Percentiles rank a stretch among this genome's conserved stretches.
These are phyloP conservation scores for Diploscapter pachys DNA, from an alignment of 1,140 invertebrate species.

Conservation along the genomic window DNA sequence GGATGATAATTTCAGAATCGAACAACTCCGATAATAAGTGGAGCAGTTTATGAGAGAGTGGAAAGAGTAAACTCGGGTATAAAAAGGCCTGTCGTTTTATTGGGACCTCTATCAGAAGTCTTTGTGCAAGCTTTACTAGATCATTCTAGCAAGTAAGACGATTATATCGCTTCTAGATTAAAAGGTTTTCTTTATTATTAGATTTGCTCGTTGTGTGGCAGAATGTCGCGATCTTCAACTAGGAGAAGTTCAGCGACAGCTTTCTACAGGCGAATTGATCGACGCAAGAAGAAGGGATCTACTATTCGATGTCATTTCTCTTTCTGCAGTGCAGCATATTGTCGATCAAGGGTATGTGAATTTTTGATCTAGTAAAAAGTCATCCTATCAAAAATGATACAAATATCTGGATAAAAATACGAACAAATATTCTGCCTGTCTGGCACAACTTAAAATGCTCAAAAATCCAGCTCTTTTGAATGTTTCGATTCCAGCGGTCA, in stretches of 20 bases:
- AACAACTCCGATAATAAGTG: no score
- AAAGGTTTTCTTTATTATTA: conserved; percentile 71
- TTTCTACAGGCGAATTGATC: conserved; percentile 65
- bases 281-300: conserved; percentile 80
- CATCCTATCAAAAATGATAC: conserved; percentile 43
- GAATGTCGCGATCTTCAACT: conserved; percentile 66
- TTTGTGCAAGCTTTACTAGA: conserved; percentile 80
- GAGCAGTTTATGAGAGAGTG: conserved; percentile 74
- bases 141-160: conserved; percentile 60
- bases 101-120: conserved; percentile 83
- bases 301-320: conserved; percentile 80
- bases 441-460: neutral
- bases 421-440: conserved; percentile 32
- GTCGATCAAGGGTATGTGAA: conserved; percentile 64
- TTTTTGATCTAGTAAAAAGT: conserved; percentile 75
- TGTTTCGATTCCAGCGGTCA: conserved; percentile 67
- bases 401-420: conserved; percentile 10
- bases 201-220: conserved; percentile 62
- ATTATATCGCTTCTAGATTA: neutral
- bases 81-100: conserved; percentile 81
- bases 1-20: no score
- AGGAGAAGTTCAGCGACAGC: conserved; percentile 44
- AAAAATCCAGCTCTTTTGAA: neutral
- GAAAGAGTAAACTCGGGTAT: conserved; percentile 81
- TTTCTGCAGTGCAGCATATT: conserved; percentile 68